These are phyloP conservation scores for Prostheceraeus crozeri DNA, from an alignment of 2,888 invertebrate species.

Conservation along the genomic window DNA sequence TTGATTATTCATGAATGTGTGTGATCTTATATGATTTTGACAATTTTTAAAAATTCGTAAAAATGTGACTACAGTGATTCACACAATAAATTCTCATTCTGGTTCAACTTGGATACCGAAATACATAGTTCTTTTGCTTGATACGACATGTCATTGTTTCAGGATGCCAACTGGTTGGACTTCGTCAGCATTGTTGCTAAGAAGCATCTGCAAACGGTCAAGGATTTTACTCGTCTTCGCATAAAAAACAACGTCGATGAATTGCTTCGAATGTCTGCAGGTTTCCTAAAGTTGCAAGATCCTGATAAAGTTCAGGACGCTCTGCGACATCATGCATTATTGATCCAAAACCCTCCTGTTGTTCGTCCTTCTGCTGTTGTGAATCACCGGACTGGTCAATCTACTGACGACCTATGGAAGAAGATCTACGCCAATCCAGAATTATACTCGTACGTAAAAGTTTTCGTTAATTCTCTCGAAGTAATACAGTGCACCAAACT, in stretches of 20 bases:
- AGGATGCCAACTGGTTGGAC: slow-evolving; percentile 52
- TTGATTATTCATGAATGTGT: no score
- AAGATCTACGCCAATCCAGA: slow-evolving; percentile 53
- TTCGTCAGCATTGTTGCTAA: slow-evolving; percentile 49
- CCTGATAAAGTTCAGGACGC: slow-evolving; percentile 52
- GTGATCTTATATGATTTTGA: no score
- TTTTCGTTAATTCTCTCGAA: no score
- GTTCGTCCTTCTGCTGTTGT: slow-evolving; percentile 46
- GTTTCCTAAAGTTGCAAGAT: slow-evolving; percentile 49
- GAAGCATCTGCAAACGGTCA: slow-evolving; percentile 47
- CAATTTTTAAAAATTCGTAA: no score
- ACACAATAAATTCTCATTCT: no score
- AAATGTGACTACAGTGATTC: no score
- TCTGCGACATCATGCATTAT: slow-evolving; percentile 49
- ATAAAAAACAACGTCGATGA: slow-evolving; percentile 49
- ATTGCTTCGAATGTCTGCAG: slow-evolving; percentile 47
- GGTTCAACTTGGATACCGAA: no score
- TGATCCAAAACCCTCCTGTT: slow-evolving; percentile 46
- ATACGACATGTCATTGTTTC: no score
- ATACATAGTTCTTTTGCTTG: no score
- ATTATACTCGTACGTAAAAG: slow-evolving; percentile 43
- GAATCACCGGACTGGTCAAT: slow-evolving; percentile 46
- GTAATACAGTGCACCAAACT: no score
- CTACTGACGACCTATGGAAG: slow-evolving; percentile 50
- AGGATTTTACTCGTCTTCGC: slow-evolving; percentile 48